Evolutionary conservation across 1,140 invertebrate species (phyloP), one percentile per base, ranked within the genome.

Genomic region (Pogonognathellus flavescens): DNA sequence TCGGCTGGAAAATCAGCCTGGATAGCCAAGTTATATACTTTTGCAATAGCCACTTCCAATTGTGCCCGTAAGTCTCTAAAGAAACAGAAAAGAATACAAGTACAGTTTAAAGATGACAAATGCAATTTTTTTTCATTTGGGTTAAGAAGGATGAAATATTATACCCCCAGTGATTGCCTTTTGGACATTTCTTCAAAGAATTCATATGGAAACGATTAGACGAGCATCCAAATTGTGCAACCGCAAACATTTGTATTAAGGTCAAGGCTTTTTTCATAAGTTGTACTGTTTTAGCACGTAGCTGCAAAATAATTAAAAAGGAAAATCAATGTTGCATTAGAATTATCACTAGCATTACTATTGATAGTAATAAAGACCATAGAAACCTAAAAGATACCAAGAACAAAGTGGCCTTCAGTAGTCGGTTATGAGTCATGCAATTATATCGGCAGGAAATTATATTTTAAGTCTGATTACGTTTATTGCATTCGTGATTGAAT

Each of bases 111-210:
- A n/a, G n/a, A n/a, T n/a, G n/a, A n/a, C 31, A 41, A 41, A 41
- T 41, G 31, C 31, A 41, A n/a, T n/a, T n/a, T n/a, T n/a, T n/a
- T n/a, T n/a, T n/a, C n/a, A n/a, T n/a, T n/a, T n/a, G n/a, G n/a
- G 62, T 16, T 72, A 22, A 60, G 0, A 86, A 20, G 16, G 13
- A 16, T 3, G 31, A 41, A 86, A 13, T 14, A 59, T 41, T 89
- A 92, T 92, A 95, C 95, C 97, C 97, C 94, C 95, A 98, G 91
- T 98, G 97, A 90, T 97, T 96, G 70, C 95, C 94, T 90, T 95
- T 94, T 88, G 93, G 92, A 59, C 95, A 95, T 91, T 94, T 96
- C 91, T 98, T 98, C 70, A 97, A 92, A 87, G 95, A 93, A 90
- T 96, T 97, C 87, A 94, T 95, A 85, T 94, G 93, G 89, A 97